phyloP scores from a whole-genome alignment of 1,140 invertebrate species.

The Lucilia sericata region DNA sequence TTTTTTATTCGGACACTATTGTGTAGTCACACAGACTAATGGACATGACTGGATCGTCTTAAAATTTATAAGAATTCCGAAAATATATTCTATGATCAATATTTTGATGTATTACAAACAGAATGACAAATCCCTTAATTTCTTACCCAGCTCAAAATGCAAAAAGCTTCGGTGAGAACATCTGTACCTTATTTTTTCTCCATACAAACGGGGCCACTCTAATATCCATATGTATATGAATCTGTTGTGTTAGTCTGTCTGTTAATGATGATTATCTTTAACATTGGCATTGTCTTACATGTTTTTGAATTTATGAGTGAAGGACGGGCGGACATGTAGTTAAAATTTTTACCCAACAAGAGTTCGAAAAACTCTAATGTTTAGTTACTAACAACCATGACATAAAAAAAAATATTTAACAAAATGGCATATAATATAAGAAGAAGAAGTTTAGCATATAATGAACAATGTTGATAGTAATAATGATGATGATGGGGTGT shows the following conservation, averaged over 20 bases:
- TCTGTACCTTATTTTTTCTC: too few relatives aligned
- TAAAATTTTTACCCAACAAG: constrained; percentile 49
- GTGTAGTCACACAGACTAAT: too few relatives aligned
- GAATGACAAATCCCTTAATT: too few relatives aligned
- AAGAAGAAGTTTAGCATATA: constrained; percentile 32
- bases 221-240: too few relatives aligned
- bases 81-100: too few relatives aligned
- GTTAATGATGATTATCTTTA: constrained; percentile 20
- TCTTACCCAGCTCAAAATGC: too few relatives aligned
- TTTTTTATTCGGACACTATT: too few relatives aligned
- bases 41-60: too few relatives aligned
- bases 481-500: not conserved
- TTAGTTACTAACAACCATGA: constrained; percentile 39
- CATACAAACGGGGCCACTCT: too few relatives aligned
- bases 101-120: too few relatives aligned
- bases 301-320: constrained; percentile 30
- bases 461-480: not conserved
- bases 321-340: constrained; percentile 43
- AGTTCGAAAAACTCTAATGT: constrained; percentile 64
- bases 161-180: too few relatives aligned
- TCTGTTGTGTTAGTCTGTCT: not conserved
- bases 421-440: constrained; percentile 49
- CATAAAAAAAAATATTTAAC: constrained; percentile 45
- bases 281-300: constrained; percentile 40
- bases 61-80: too few relatives aligned